Percentiles rank a stretch among this genome's conserved stretches.
Conservation (phyloP, 2,888 invertebrate genomes). For the Caenorhabditis sulstoni region DNA sequence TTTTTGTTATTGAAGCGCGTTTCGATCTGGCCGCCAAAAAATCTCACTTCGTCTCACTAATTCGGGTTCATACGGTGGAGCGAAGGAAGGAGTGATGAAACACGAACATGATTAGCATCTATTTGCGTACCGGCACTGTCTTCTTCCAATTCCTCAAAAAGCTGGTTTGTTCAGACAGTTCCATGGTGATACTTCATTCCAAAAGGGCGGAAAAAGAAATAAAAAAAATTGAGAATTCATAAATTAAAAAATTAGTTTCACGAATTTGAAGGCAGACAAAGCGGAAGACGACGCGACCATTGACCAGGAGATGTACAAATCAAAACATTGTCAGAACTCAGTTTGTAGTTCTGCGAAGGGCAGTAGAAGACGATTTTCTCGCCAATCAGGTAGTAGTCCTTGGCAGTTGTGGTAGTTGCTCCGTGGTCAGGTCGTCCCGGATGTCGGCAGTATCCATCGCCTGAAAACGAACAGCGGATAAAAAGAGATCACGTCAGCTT, state of each 20-base stretch:
- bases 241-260: constrained; percentile 45
- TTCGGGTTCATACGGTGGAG: constrained; percentile 40
- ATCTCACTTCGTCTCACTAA: constrained; percentile 15
- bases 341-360: constrained; percentile 67
- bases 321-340: constrained; percentile 75
- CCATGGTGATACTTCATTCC: constrained; percentile 37
- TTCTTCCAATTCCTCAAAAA: constrained; percentile 44
- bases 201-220: constrained; percentile 7
- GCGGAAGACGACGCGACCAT: constrained; percentile 65
- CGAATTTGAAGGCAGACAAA: constrained; percentile 63
- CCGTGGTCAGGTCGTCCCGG: constrained; percentile 75
- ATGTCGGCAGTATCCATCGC: constrained; percentile 69
- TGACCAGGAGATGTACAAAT: constrained; percentile 70
- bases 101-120: constrained; percentile 53
- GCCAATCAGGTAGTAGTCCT: constrained; percentile 76
- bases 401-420: constrained; percentile 70
- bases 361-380: constrained; percentile 79
- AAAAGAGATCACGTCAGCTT: constrained; percentile 7
- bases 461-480: constrained; percentile 46
- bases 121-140: constrained; percentile 38
- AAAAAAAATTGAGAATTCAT: constrained; percentile 20
- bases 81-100: constrained; percentile 30
- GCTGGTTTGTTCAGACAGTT: constrained; percentile 44
- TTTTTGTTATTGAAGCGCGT: constrained; percentile 37
- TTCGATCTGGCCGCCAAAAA: constrained; percentile 34